Percentiles rank a stretch among this genome's conserved stretches.
Conservation (phyloP, 1,140 invertebrate species). For the Drosophila trapezifrons region DNA sequence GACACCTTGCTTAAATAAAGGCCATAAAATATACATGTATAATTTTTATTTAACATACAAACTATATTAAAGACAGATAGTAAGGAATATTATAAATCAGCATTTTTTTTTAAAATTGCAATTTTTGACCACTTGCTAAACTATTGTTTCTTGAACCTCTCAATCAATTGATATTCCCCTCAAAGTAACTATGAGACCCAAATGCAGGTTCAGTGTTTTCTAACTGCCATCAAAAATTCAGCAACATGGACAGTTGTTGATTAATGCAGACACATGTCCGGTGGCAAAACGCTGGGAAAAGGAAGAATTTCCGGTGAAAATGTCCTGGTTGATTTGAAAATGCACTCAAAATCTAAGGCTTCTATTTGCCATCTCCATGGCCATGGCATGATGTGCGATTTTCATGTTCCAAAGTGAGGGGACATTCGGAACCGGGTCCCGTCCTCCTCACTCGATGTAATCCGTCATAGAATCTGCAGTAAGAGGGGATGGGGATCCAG, state of each 20-base stretch:
- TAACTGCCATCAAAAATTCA: conserved; percentile 33
- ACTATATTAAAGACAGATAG: too few relatives aligned
- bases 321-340: conserved; percentile 51
- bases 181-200: neutral
- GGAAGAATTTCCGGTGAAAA: conserved; percentile 32
- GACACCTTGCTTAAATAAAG: too few relatives aligned
- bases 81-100: too few relatives aligned
- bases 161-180: neutral
- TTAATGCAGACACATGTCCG: conserved; percentile 57
- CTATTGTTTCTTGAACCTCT: too few relatives aligned
- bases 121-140: too few relatives aligned
- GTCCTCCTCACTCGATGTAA: conserved; percentile 16
- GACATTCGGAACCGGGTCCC: conserved; percentile 3
- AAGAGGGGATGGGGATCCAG: neutral
- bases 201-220: conserved; percentile 20
- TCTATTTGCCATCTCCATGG: conserved; percentile 38
- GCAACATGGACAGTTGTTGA: conserved; percentile 39
- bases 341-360: conserved; percentile 54
- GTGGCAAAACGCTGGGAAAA: conserved; percentile 10
- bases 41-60: too few relatives aligned
- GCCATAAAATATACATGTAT: too few relatives aligned
- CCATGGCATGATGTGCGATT: conserved; percentile 13
- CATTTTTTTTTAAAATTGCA: too few relatives aligned
- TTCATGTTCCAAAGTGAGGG: conserved; percentile 21
- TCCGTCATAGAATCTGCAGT: conserved; percentile 31